Base-by-base conservation (phyloP, 2,888 invertebrate species). In the Melanostoma scalare region DNA sequence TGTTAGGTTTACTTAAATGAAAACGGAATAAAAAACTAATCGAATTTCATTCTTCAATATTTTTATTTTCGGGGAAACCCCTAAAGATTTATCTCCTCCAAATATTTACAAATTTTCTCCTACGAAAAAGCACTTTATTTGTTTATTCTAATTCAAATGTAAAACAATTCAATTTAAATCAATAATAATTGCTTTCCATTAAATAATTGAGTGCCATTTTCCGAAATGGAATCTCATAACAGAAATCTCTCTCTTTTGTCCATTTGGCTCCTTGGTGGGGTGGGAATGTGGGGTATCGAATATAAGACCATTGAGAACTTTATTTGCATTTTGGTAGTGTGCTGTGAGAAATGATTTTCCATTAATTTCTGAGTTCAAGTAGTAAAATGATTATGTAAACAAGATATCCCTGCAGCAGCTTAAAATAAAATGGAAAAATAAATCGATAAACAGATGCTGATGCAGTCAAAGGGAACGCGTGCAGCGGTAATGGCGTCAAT, bases 401-500 rank as follows among this genome's bases (percentile, higher is more conserved):
- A 75, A 44, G 52, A 44, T 20, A 20, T 20, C 20, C 20, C 36
- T 68, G 67, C 67, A 68, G 50, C 65, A 52, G 38, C 35, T 50
- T 36, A 52, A 58, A 20, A 20, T 20, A 20, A 20, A 20, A 20
- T 50, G 35, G 44, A 6, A 58, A 63, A 73, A 55, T n/a, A 40
- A 31, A 31, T 38, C 46, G 35, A n/a, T 3, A 8, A 65, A 33
- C 63, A 74, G 52, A 75, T 75, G 75, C 68, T 20, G 20, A 20
- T 20, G 20, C 20, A 75, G 36, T 46, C 44, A 68, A 53, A 60
- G 44, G 44, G 44, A 68, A 68, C 36, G 50, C 50, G 20, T 31
- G 6, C 42, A 20, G 20, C 20, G 42, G n/a, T 74, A 58, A 67
- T 67, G 74, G 75, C 75, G 68, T 75, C 75, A 60, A 75, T 60